A percentile compares a stretch with the other conserved stretches of the same genome.
Conservation (phyloP, 2,888 invertebrate species). For the Meiosimyza decipiens region DNA sequence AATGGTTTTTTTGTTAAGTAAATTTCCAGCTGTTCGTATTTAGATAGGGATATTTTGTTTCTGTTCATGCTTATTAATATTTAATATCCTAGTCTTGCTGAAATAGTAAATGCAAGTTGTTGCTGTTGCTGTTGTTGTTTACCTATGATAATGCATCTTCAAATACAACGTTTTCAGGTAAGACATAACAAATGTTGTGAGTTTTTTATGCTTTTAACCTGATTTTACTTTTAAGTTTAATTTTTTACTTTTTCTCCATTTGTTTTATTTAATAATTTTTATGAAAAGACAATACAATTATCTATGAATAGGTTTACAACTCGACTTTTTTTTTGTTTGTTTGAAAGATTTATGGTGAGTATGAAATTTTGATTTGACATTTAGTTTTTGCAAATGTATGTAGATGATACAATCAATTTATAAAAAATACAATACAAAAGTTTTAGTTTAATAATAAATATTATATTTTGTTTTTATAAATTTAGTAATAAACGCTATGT, state of each 20-base stretch:
- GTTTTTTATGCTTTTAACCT: conserved; percentile 24
- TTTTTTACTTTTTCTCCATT: conserved; percentile 15
- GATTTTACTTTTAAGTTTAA: conserved; percentile 13
- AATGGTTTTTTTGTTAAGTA: conserved; percentile 5
- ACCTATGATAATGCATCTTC: conserved; percentile 7
- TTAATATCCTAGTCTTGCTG: conserved; percentile 14
- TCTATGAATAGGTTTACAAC: background rate
- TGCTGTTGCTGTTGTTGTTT: conserved; percentile 22
- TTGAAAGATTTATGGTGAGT: conserved; percentile 16
- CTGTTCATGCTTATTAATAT: conserved; percentile 11
- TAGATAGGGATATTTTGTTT: background rate
- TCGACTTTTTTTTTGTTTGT: background rate
- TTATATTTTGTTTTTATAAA: background rate
- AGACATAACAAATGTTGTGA: conserved; percentile 15
- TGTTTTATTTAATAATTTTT: conserved; percentile 1
- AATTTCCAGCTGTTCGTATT: too few species aligned
- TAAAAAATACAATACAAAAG: background rate
- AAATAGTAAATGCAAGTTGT: conserved; percentile 17
- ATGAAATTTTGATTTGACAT: conserved; percentile 30
- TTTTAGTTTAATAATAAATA: background rate
- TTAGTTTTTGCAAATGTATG: conserved; percentile 22
- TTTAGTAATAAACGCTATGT: background rate
- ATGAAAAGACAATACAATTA: conserved; percentile 22
- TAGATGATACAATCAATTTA: background rate
- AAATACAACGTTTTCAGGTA: conserved; percentile 32